Evolutionary conservation across 2,797 vertebrate species (phyloP), one percentile per base, ranked within the genome.

Genomic region (Coregonus suidteri): DNA sequence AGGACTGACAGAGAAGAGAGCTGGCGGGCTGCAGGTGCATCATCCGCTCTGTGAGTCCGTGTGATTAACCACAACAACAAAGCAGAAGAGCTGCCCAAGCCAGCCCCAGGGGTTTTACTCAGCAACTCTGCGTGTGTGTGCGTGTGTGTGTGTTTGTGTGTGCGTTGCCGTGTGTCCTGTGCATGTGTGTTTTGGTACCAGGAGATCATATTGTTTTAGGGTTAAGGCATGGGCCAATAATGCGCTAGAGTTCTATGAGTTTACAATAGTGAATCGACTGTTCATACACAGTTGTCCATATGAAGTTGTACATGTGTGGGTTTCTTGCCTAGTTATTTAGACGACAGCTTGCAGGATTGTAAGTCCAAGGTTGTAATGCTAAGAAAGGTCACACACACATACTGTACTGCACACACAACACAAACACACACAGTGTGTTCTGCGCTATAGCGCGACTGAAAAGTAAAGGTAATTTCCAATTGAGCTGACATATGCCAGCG

Each of bases 11-110:
- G 62, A 86, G 75, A 20, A 74, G 25, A 34, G 41, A 34, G 14
- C 75, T 78, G 75, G 54, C 71, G 78, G n/a, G 79, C 82, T 82
- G 84, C 74, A 83, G 75, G 64, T 87, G 70, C 41, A 83, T 86
- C 81, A 84, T 86, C 78, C 79, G 78, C 78, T 86, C 73, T 75
- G 77, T 70, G 77, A 77, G 81, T 35, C 62, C 15, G 25, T 73
- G 82, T 81, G 69, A 87, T 81, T 80, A 79, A 82, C 77, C 14
- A 54, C 47, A 79, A 77, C 75, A 84, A 83, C 76, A 86, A 82
- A 83, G 31, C 71, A 73, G 65, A 79, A 18, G 20, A 78, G 79
- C 70, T 81, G 73, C 79, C 74, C 71, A 75, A 67, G 75, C 76
- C 66, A 71, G 72, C 59, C 81, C 77, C 31, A 65, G 59, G 82